Evolutionary conservation across 92 coral and sea anemone genomes (phyloP).

Genomic region (Porites divaricata): DNA sequence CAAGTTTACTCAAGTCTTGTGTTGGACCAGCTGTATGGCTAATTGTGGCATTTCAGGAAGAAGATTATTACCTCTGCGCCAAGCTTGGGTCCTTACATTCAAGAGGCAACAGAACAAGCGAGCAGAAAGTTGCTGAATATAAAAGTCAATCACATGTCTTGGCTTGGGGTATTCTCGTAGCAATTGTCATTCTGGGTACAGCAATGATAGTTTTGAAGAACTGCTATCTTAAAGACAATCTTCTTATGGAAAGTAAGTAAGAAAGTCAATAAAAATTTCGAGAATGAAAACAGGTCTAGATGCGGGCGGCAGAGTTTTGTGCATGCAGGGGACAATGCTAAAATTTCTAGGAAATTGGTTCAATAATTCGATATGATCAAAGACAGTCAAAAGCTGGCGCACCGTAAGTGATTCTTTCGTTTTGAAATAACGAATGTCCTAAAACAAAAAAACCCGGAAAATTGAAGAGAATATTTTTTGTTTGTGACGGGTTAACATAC

Average conservation of each 20-base stretch:
- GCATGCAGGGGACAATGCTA: too few relatives aligned
- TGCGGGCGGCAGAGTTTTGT: too few relatives aligned
- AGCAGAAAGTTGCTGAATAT: constrained; percentile 1
- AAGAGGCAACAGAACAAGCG: not conserved
- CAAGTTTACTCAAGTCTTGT: constrained; percentile 38
- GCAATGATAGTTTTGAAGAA: constrained; percentile 24
- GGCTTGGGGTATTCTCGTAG: constrained; percentile 44
- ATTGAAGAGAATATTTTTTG: too few relatives aligned
- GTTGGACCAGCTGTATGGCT: constrained; percentile 65
- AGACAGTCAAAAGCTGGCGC: too few relatives aligned
- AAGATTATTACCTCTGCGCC: constrained; percentile 50
- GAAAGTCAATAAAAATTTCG: too few relatives aligned
- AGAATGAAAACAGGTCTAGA: too few relatives aligned
- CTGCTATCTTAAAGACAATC: constrained; percentile 43
- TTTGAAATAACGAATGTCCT: too few relatives aligned
- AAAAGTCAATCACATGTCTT: constrained; percentile 43
- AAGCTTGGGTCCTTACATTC: constrained; percentile 23
- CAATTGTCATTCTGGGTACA: constrained; percentile 12
- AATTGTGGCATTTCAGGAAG: constrained; percentile 30
- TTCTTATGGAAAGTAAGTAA: constrained; percentile 47
- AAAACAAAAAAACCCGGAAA: too few relatives aligned
- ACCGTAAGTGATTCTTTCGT: too few relatives aligned
- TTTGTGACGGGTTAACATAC: too few relatives aligned
- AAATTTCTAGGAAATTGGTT: too few relatives aligned
- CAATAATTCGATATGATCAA: too few relatives aligned